Evolutionary conservation across 2,113 vertebrate species (phyloP).

Genomic region (Platysteira castanea): DNA sequence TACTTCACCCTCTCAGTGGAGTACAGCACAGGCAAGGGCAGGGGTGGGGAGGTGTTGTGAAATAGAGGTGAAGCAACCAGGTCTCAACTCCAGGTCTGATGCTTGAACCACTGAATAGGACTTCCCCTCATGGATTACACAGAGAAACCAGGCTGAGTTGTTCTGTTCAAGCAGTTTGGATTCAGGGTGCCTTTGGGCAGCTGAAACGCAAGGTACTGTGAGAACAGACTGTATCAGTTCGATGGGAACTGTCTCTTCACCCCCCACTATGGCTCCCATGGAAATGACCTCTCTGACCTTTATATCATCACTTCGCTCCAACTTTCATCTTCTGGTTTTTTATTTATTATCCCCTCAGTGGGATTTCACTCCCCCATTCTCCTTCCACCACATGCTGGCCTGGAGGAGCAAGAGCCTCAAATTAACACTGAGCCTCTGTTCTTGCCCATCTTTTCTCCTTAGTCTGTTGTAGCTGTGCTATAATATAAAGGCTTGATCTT

Average conservation of each 20-base stretch:
- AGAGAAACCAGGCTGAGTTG: background rate
- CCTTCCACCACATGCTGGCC: background rate
- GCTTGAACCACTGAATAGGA: background rate
- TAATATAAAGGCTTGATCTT: background rate
- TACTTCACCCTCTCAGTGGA: background rate
- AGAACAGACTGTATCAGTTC: background rate
- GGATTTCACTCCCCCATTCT: background rate
- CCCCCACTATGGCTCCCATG: background rate
- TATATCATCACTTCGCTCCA: background rate
- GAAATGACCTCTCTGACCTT: background rate
- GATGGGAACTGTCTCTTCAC: background rate
- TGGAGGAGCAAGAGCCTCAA: background rate
- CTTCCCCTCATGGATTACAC: background rate
- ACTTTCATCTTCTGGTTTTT: background rate
- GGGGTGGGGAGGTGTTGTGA: background rate
- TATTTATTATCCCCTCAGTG: background rate
- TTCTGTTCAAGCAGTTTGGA: background rate
- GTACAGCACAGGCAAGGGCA: background rate
- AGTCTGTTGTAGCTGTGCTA: background rate
- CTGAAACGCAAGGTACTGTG: background rate
- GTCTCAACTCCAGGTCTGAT: background rate
- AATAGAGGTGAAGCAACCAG: fast-evolving
- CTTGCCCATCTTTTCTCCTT: background rate
- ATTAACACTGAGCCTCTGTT: background rate
- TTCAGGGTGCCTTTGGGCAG: background rate